Base-by-base conservation (phyloP, 2,113 vertebrate species). In the Oxyruncus cristatus region DNA sequence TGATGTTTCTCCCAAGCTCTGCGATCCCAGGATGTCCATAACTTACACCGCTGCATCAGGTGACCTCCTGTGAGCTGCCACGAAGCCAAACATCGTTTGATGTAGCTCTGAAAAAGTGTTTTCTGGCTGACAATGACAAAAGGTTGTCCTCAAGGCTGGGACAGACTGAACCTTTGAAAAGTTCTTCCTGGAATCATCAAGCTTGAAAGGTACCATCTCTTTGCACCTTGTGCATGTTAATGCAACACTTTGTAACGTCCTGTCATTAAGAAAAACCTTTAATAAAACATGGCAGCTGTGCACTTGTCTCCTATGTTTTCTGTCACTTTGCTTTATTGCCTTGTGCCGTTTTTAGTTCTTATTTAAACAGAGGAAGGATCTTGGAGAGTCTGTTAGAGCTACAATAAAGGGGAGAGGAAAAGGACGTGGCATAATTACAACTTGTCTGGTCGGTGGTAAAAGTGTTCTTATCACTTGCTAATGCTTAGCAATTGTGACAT, bases 401-500 rank as follows among this genome's bases (percentile, higher is more conserved):
- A 59, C 70, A 91, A 22, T 46, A 76, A 93, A 85, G 73, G 27
- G 65, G 65, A 92, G 79, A 94, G 74, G 41, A 41, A 92, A 88
- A 95, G 93, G 90, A 89, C 22, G 0, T 0, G 1, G 79, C 82
- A 8, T 87, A 95, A 89, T 96, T 94, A 85, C 17, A 6, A 32
- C 92, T 85, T 90, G 91, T 93, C 95, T 89, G 39, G 75, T 79
- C 18, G 1, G 72, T 87, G 52, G 86, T 89, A 81, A 78, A 83
- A 93, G 71, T 66, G 80, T 73, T 88, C 94, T 97, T 95, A 97
- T 73, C 83, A 7, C 71, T 94, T 81, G 86, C 50, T 92, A 95
- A 78, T 83, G 92, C 58, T 93, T 55, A 95, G 90, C 49, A 95
- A 83, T 94, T 85, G 91, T 95, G 93, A 89, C 89, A 92, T 89